Base-by-base conservation (phyloP, 2,888 invertebrate genomes). In the Cheilosia soror region DNA sequence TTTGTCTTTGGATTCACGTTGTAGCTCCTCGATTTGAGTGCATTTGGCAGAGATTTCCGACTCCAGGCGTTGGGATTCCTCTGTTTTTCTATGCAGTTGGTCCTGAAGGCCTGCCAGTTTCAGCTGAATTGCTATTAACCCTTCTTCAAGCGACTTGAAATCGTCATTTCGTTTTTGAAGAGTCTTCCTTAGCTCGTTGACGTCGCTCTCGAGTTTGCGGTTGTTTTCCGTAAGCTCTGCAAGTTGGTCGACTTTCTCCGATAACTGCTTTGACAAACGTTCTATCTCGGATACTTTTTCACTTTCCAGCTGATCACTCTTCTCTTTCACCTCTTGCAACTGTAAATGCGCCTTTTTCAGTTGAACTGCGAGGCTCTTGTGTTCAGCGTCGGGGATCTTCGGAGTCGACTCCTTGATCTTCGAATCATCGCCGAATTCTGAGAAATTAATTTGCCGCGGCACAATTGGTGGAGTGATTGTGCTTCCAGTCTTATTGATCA, bases 371-470 rank as follows among this genome's bases (percentile, higher is more conserved):
- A 90, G 88, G 20, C 87, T 87, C 11, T 55, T 75, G 15, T 33
- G 51, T 27, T 76, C 85, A 37, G 44, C 55, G 13, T 87, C 81
- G 47, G 90, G 84, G 11, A 91, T 90, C 88, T 93, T 93, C 42
- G 91, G 90, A 27, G 91, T 91, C 5, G 94, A 89, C 71, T 93
- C 90, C 55, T 92, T 91, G 0, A 90, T n/a, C 73, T 90, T 90
- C 1, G 92, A 92, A 40, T 93, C 92, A 42, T 93, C 90, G 11
- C 91, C 92, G 31, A 91, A 87, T 40, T 93, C 93, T 13, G 93
- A 93, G 87, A 94, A 94, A 78, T 92, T 90, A 0, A 92, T 92
- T 27, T 92, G 91, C 1, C 92, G 88, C 15, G 92, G 92, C 81
- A 91, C 89, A 9, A 91, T 82, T 0, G 89, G 88, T 2, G 90